Evolutionary conservation across 2,113 vertebrate species (phyloP), one percentile per base, ranked within the genome.

Genomic region (Mohoua ochrocephala): DNA sequence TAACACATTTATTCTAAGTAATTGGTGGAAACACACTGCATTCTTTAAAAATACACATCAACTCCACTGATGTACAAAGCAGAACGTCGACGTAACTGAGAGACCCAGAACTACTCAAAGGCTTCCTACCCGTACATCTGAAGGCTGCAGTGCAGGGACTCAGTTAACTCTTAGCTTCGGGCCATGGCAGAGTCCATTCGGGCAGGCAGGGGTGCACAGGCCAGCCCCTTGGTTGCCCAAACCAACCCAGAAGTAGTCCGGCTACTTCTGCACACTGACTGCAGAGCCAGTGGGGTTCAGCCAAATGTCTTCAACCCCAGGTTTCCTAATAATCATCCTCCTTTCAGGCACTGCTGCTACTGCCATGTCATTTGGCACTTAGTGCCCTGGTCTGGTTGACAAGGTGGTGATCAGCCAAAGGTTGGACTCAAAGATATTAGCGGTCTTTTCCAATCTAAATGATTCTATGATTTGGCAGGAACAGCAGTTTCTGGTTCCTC

Each of bases 131-230:
- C 54, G 11, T 6, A 28, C 30, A 16, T 65, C 20, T 6, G 49
- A 23, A 90, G 41, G 41, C 50, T 61, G 27, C 35, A 68, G 50
- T 3, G 41, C 49, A 47, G 14, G 49, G 52, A 54, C n/a, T 80
- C 60, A 10, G 31, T 18, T 80, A 54, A 45, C 73, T 27, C 37
- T 17, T 5, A 2, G 15, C 37, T 73, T 64, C 41, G 57, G 89
- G 52, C 27, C 17, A 5, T 0, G 15, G 4, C 52, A 37, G 31
- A 44, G 18, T 30, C 63, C 35, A 15, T 45, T 39, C 27, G 2
- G 0, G 1, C 15, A 49, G 54, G 33, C 31, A 56, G 20, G 1
- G 1, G 8, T 1, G 5, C 44, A 33, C 18, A 59, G n/a, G 60
- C 19, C 15, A 42, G 47, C 44, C 23, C 3, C 0, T 5, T 59